Evolutionary conservation across 2,113 vertebrate species (phyloP), one percentile per base, ranked within the genome.

Genomic region (Centrocercus urophasianus): DNA sequence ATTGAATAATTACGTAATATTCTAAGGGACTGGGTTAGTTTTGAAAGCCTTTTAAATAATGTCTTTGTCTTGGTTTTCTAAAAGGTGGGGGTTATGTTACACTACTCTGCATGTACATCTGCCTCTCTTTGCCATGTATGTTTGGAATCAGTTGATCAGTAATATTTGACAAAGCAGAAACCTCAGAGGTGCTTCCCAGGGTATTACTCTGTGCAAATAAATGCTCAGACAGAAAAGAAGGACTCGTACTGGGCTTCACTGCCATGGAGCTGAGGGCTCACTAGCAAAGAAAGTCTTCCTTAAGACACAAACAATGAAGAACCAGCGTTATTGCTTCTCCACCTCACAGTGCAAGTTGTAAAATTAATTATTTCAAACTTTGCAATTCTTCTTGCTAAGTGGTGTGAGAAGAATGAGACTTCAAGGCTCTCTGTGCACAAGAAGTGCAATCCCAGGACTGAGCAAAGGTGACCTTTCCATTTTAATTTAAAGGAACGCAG

Each of bases 181-280:
- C 42, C 60, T 63, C 60, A 50, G 45, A 56, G 65, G 21, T 38
- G 2, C 5, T 28, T 61, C 77, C 66, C 32, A 15, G 6, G 8
- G 4, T 22, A 12, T 18, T 34, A 7, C 12, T 67, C 77, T 36
- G 43, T 42, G 73, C 30, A 60, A 36, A 70, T 27, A 32, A 74
- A 36, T 9, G 34, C 34, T 60, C 32, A 17, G 18, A 28, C 20
- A 77, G 60, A 45, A 21, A 11, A 60, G n/a, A 56, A 59, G 48
- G 20, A 17, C 7, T 18, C 36, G 0, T 36, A 16, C 34, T 16
- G 0, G 3, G 3, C 16, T 7, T 57, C 1, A 1, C 27, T 57
- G 34, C 11, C 2, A 21, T 13, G 32, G 59, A 52, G 5, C 54
- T 47, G 13, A 1, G 47, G 8, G 36, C 42, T 81, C 12, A 4